Evolutionary conservation across 2,888 invertebrate species (phyloP), one percentile per base, ranked within the genome.

Genomic region (Argyresthia goedartella): DNA sequence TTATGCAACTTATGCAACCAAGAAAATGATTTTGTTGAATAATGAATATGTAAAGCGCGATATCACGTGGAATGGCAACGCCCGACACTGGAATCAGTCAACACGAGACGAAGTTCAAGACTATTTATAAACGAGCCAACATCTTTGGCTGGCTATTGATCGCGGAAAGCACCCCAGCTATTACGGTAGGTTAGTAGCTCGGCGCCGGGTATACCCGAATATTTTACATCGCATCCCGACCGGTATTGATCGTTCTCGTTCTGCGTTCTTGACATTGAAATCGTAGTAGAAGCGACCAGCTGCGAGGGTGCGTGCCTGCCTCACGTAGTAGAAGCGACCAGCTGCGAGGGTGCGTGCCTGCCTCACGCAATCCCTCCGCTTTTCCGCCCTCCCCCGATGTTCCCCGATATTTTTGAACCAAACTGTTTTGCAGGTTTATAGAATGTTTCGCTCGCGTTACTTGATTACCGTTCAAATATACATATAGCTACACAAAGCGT

Each of bases 161-260:
- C 85, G 80, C 65, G 67, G 72, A 73, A 69, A 81, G 80, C 81
- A 80, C 81, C 76, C 76, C 71, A 60, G 66, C 71, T 75, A 74
- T 86, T 86, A 82, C 81, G 86, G 86, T 86, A 86, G 86, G 86
- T 86, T 86, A 86, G 86, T 86, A 79, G 78, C 72, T 69, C 74
- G 69, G 76, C 65, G 65, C 75, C 86, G 86, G 81, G 71, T 71
- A 65, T 69, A 69, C 63, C 84, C 85, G 86, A 86, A 80, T 25
- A 80, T 81, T 78, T 80, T 79, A 81, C 82, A 76, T 77, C 80
- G 49, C 39, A 7, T 11, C 84, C 80, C 74, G 76, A 76, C 70
- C 64, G 65, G 67, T 87, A 87, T 87, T 81, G 87, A 87, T 87
- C 86, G 84, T 71, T 25, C 25, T 25, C 25, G 25, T 25, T 25